These are phyloP conservation scores for Acanthosoma haemorrhoidale DNA, from an alignment of 2,888 invertebrate species.

Conservation along the genomic window DNA sequence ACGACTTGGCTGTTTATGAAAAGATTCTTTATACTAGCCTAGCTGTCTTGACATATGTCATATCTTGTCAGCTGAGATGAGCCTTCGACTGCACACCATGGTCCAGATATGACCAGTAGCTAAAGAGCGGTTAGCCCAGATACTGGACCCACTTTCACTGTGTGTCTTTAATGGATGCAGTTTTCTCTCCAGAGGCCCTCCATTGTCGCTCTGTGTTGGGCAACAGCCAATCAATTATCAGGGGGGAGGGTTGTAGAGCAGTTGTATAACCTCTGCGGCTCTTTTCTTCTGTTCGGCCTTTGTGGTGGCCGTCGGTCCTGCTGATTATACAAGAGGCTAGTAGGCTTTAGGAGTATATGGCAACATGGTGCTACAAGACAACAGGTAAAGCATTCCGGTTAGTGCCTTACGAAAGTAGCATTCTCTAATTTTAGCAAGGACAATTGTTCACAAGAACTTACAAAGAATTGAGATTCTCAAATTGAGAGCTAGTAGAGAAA, in stretches of 20 bases:
- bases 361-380: neutral
- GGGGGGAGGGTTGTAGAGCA: neutral
- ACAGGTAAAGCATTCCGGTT: neutral
- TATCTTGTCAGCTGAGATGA: no score
- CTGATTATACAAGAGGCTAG: neutral
- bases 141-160: slow-evolving; percentile 16
- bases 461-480: no score
- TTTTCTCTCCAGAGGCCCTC: neutral
- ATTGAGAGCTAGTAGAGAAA: no score
- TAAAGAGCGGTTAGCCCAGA: slow-evolving; percentile 8
- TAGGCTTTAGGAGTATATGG: neutral
- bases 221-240: neutral
- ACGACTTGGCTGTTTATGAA: no score
- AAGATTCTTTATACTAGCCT: no score
- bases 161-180: slow-evolving; percentile 15
- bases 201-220: slow-evolving; percentile 9
- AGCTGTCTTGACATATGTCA: no score
- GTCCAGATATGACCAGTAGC: no score
- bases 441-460: no score
- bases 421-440: no score
- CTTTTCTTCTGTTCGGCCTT: neutral
- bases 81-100: no score
- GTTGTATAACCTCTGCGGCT: slow-evolving; percentile 3
- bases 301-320: neutral
- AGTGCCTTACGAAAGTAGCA: neutral